Base-by-base conservation (phyloP, 1,140 invertebrate species). In the Sarcophaga peregrina region DNA sequence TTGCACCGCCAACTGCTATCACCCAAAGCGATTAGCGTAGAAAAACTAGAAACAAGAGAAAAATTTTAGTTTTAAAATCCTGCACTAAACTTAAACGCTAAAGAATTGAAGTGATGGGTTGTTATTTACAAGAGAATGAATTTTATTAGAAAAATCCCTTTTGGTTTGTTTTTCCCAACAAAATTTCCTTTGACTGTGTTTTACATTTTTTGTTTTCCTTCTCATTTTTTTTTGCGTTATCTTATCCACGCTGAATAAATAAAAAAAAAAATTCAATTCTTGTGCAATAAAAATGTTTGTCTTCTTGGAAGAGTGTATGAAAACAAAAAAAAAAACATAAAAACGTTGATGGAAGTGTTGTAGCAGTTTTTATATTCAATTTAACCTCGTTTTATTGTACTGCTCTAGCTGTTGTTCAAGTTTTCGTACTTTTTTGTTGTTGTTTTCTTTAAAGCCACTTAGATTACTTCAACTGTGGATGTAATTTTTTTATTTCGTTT, bases 91-190 rank as follows among this genome's bases (percentile, higher is more conserved):
- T 37, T 37, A 37, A 37, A 37, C 25, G 25, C 25, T 37, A 37
- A 37, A 37, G 54, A 58, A n/a, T 11, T 58, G 15, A 58, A 68
- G 62, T 68, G 62, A 68, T 68, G 62, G 62, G 15, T 68, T 20
- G 17, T 68, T 68, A 20, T 68, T 68, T 68, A 68, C 62, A 68
- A 68, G 20, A 68, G 62, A 68, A 68, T 68, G 62, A 68, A 25
- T 68, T 68, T 68, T 68, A 68, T 20, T 68, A 68, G 62, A 68
- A 68, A 68, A 20, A n/a, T 68, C 62, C 20, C 20, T 68, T n/a
- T n/a, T 8, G 17, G 17, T 68, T 68, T 20, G 62, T 68, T 68
- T 7, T 5, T 7, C 10, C 17, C 10, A 25, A 52, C 8, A 10
- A 9, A 10, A 52, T 52, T 58, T 58, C 54, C 54, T n/a, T 58